Conservation (phyloP, 2,888 invertebrate species). For the Megamerina dolium region DNA sequence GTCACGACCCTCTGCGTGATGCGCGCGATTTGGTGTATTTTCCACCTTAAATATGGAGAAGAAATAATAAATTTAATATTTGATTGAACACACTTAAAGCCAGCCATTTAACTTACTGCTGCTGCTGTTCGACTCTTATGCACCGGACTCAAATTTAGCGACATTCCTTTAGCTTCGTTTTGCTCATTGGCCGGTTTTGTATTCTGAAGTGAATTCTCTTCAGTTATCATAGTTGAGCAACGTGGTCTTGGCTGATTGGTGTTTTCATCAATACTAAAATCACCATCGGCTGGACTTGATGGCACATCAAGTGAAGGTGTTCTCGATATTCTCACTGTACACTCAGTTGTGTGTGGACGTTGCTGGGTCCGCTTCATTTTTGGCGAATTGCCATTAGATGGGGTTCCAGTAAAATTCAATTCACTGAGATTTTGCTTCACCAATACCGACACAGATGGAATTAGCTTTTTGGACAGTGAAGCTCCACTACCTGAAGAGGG, state of each 20-base stretch:
- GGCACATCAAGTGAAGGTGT: background rate
- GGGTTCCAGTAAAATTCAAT: slow-evolving; percentile 35
- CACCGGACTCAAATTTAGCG: slow-evolving; percentile 39
- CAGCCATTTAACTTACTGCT: background rate
- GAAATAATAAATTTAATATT: slow-evolving; percentile 1
- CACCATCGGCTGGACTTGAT: slow-evolving; percentile 3
- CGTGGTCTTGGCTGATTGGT: slow-evolving; percentile 28
- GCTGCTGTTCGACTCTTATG: slow-evolving; percentile 33
- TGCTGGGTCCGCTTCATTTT: slow-evolving; percentile 1
- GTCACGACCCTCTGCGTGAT: slow-evolving; percentile 53
- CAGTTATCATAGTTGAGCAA: slow-evolving; percentile 39
- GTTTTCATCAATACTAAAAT: slow-evolving; percentile 12
- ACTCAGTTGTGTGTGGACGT: slow-evolving; percentile 28
- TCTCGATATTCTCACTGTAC: slow-evolving; percentile 28
- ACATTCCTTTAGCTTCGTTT: too few species aligned
- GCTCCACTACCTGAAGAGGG: too few species aligned
- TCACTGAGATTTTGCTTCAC: slow-evolving; percentile 47
- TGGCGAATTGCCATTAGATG: slow-evolving; percentile 15
- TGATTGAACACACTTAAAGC: background rate
- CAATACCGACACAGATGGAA: slow-evolving; percentile 38
- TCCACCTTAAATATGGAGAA: too few species aligned
- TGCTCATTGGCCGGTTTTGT: too few species aligned
- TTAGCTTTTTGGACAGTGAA: too few species aligned
- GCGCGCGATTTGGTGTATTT: slow-evolving; percentile 37
- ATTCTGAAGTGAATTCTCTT: too few species aligned